These are phyloP conservation scores for Gadopsis marmoratus DNA, from an alignment of 2,797 vertebrate genomes.

Conservation along the genomic window DNA sequence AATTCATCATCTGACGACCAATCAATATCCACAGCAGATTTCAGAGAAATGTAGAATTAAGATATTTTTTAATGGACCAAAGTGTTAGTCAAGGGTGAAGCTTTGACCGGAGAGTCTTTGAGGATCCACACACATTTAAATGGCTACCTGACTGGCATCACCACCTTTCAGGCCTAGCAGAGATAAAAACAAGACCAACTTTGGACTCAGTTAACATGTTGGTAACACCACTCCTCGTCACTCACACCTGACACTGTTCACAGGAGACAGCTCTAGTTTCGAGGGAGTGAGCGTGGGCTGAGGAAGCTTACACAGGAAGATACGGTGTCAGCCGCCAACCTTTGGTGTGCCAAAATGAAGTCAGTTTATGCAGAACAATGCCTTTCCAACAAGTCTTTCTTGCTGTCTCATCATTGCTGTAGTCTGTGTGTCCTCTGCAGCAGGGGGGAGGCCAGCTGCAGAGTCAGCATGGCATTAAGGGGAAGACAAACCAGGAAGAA, in stretches of 20 bases:
- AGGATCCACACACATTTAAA: neutral
- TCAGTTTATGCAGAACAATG: neutral
- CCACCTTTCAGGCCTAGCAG: neutral
- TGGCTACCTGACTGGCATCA: neutral
- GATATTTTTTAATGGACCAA: neutral
- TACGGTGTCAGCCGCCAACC: neutral
- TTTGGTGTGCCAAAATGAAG: constrained; percentile 3
- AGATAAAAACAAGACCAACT: constrained; percentile 10
- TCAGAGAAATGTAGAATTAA: neutral
- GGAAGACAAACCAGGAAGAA: constrained; percentile 58
- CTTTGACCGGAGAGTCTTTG: neutral
- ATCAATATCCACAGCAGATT: neutral
- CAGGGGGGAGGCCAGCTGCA: constrained; percentile 24
- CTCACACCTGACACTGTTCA: constrained; percentile 23
- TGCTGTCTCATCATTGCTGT: constrained; percentile 63
- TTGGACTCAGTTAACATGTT: neutral
- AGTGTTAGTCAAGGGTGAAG: neutral
- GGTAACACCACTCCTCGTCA: constrained; percentile 5
- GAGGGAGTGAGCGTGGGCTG: neutral
- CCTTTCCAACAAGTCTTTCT: constrained; percentile 31
- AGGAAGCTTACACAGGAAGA: constrained; percentile 14
- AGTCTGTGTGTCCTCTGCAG: constrained; percentile 47
- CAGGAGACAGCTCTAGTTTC: constrained; percentile 43
- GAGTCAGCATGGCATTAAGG: constrained; percentile 61
- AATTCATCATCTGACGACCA: too few species aligned